phyloP scores from a whole-genome alignment of 2,113 vertebrate genomes.

The Scomber scombrus region DNA sequence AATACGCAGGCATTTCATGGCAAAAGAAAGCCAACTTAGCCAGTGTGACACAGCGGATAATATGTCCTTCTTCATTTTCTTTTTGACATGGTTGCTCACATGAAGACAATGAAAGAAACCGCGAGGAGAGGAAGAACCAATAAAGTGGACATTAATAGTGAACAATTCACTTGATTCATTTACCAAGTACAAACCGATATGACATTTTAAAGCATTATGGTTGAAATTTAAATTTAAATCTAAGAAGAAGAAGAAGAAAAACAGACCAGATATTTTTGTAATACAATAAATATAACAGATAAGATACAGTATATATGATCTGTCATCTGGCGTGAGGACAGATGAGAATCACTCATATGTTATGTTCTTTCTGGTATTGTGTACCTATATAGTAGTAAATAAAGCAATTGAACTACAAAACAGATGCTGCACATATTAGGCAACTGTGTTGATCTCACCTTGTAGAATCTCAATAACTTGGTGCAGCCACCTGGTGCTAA shows the following conservation, averaged over 20 bases:
- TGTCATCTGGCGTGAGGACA: conserved; percentile 52
- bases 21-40: conserved; percentile 69
- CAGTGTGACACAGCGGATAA: conserved; percentile 66
- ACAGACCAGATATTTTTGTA: conserved; percentile 24
- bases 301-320: conserved; percentile 32
- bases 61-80: conserved; percentile 39
- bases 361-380: neutral
- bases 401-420: conserved; percentile 32
- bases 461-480: conserved; percentile 66
- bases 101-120: conserved; percentile 22
- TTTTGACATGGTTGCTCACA: conserved; percentile 23
- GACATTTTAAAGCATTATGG: neutral
- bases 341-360: conserved; percentile 33
- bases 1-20: conserved; percentile 67
- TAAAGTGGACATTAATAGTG: conserved; percentile 32
- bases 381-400: conserved; percentile 16
- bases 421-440: conserved; percentile 66
- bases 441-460: conserved; percentile 62
- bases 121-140: conserved; percentile 6
- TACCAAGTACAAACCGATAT: conserved; percentile 17
- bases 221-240: conserved; percentile 15
- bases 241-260: neutral
- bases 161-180: conserved; percentile 31
- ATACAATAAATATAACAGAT: conserved; percentile 32
- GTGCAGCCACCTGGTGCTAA: conserved; percentile 73